Conservation (phyloP, 2,888 invertebrate genomes). For the Acronicta psi region DNA sequence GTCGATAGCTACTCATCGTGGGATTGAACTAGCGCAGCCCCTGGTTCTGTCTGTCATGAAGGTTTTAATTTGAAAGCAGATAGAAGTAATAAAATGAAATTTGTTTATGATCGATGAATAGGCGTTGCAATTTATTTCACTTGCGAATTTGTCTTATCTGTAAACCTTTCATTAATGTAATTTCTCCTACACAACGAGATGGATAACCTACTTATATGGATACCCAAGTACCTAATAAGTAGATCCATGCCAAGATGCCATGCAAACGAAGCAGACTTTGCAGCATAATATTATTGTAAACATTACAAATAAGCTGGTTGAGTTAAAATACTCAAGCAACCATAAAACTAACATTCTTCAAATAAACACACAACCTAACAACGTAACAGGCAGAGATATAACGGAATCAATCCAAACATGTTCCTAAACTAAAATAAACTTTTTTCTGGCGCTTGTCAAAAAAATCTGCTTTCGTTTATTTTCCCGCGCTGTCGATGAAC, state of each 20-base stretch:
- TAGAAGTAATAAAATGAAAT: background rate
- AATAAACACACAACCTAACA: conserved; percentile 35
- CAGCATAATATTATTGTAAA: background rate
- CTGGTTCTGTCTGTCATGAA: conserved; percentile 40
- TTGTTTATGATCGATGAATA: no score
- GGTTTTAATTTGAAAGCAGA: conserved; percentile 1
- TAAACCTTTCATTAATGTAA: no score
- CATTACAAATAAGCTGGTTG: background rate
- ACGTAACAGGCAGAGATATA: conserved; percentile 75
- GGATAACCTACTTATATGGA: no score
- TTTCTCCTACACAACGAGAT: no score
- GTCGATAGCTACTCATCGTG: conserved; percentile 51
- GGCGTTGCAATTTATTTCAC: no score
- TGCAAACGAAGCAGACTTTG: no score
- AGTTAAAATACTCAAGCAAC: conserved; percentile 7
- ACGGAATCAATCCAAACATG: conserved; percentile 77
- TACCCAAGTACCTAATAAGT: no score
- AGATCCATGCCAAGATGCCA: no score
- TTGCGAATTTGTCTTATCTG: no score
- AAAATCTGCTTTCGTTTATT: conserved; percentile 77
- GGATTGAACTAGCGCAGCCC: conserved; percentile 32
- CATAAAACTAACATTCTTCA: conserved; percentile 34
- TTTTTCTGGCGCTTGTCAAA: conserved; percentile 77
- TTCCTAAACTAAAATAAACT: conserved; percentile 77
- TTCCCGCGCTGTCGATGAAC: conserved; percentile 83